Base-by-base conservation (phyloP, 2,888 invertebrate species). In the Limnephilus marmoratus region DNA sequence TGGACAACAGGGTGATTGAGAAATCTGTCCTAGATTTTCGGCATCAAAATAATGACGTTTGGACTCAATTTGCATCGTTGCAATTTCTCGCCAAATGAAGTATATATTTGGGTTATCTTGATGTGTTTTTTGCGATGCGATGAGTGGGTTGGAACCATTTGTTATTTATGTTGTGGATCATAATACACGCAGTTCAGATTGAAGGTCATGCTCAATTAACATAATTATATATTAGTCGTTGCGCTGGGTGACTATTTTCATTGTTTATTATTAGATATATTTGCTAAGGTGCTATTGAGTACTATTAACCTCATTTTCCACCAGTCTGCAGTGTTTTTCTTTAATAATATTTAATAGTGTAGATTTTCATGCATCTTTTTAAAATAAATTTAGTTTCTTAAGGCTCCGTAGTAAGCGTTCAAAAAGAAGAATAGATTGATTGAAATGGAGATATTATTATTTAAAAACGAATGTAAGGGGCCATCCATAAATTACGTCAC, bases 1-100 rank as follows among this genome's bases (percentile, higher is more conserved):
- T 87, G 87, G 53, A 12, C 68, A 87, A 87, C 87, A 87, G 49
- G 31, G 87, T 53, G 87, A 49, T 49, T 87, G 53, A 31, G 49
- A 53, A 87, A 87, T 85, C 31, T 82, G 34, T 82, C 68, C 68
- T 68, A 68, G 68, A 68, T 68, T 68, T 68, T 68, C n/a, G 68
- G 24, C 68, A 68, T n/a, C 68, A 9, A 68, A 68, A 68, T 68
- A 68, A 68, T 68, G 68, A 68, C 9, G 68, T 24, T n/a, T 68
- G 68, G n/a, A n/a, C 68, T 68, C 68, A 68, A 68, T 68, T 68
- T 68, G 68, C 68, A 68, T 68, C 68, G 68, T 68, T 68, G 68
- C 24, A 68, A 68, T 68, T 68, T 68, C 68, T 68, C 68, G 68
- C 68, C 68, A 68, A 68, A 68, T 68, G 2, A 68, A 68, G 68